phyloP scores from a whole-genome alignment of 1,140 invertebrate genomes.

The Eupristina koningsbergeri region DNA sequence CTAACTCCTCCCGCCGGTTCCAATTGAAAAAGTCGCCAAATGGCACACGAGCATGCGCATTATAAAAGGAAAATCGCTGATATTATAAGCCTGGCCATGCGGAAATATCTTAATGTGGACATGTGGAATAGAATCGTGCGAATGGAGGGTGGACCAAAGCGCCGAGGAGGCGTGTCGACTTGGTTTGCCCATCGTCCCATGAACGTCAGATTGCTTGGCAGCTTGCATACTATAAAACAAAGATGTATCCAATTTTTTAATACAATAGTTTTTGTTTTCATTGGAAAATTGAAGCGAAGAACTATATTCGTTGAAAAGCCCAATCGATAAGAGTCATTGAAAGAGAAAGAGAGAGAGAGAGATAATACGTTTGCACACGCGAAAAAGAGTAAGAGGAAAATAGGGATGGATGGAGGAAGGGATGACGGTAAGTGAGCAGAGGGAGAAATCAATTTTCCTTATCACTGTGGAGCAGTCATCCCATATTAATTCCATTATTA shows the following conservation, averaged over 20 bases:
- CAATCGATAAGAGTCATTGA: neutral
- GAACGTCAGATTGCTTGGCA: conserved; percentile 60
- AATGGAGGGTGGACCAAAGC: conserved; percentile 53
- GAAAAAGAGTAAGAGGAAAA: neutral
- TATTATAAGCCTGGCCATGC: conserved; percentile 24
- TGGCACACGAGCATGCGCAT: neutral
- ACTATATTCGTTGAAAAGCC: neutral
- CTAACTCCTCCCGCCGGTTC: neutral
- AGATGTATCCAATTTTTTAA: too few relatives aligned
- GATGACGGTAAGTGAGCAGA: conserved; percentile 24
- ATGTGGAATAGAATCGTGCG: conserved; percentile 41
- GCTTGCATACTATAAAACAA: too few relatives aligned
- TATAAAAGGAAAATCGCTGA: conserved; percentile 20
- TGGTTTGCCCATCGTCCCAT: conserved; percentile 64
- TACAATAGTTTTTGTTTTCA: too few relatives aligned
- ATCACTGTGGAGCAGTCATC: conserved; percentile 65
- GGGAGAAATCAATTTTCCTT: conserved; percentile 70
- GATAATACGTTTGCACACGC: neutral
- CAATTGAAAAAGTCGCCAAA: neutral
- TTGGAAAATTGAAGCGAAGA: neutral
- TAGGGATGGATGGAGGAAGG: neutral
- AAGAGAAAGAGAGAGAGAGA: neutral
- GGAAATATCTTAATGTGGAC: conserved; percentile 42
- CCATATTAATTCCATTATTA: conserved; percentile 65
- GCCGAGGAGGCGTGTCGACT: conserved; percentile 42